Conservation (phyloP, 37 sponge, comb jelly and placozoan species). For the Crambe crambe region DNA sequence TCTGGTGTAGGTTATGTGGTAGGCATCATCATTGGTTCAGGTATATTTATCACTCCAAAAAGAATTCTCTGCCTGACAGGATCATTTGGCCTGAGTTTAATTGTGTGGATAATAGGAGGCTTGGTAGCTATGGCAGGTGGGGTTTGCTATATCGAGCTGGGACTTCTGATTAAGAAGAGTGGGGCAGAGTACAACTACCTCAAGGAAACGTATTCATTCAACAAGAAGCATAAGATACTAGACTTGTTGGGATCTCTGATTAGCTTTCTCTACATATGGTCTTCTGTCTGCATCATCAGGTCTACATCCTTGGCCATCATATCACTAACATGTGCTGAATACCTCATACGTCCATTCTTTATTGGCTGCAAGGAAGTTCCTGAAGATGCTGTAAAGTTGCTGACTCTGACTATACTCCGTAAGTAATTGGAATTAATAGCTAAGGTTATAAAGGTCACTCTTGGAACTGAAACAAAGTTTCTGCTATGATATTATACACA, state of each 20-base stretch:
- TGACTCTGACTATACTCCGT: neutral
- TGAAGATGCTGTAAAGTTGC: neutral
- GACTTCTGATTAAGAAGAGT: conserved; percentile 43
- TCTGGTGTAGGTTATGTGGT: conserved; percentile 28
- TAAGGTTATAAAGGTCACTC: no score
- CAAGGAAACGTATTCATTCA: conserved; percentile 59
- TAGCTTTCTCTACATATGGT: conserved; percentile 62
- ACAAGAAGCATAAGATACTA: conserved; percentile 19
- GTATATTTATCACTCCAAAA: conserved; percentile 79
- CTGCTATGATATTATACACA: no score
- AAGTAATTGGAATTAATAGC: no score
- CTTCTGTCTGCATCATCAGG: conserved; percentile 31
- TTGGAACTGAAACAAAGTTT: no score
- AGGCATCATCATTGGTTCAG: conserved; percentile 75
- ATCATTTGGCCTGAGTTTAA: conserved; percentile 63
- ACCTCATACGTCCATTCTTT: conserved; percentile 50
- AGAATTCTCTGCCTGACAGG: conserved; percentile 36
- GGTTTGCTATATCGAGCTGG: conserved; percentile 76
- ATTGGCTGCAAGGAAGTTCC: conserved; percentile 28
- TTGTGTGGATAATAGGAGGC: conserved; percentile 52
- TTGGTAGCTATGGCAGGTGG: neutral
- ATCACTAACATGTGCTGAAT: conserved; percentile 40
- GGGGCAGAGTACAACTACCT: conserved; percentile 70
- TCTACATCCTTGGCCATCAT: conserved; percentile 39
- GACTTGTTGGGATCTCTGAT: conserved; percentile 43